Conservation (phyloP, 2,113 vertebrate species). For the Excalfactoria chinensis region DNA sequence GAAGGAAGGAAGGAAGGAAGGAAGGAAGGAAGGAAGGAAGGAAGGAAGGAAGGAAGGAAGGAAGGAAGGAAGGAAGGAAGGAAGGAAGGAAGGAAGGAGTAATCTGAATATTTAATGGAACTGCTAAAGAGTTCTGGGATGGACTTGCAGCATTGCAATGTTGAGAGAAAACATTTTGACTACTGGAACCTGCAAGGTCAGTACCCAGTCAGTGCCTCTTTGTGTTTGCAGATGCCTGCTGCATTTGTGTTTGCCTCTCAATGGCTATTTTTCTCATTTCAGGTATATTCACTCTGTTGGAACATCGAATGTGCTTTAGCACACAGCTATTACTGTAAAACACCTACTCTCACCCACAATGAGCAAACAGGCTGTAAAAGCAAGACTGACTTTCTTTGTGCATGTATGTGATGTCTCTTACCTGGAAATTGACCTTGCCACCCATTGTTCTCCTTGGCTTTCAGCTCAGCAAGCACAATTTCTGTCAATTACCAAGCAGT, state of each 20-base stretch:
- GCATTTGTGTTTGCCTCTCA: neutral
- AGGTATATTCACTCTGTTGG: neutral
- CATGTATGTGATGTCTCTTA: neutral
- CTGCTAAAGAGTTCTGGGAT: neutral
- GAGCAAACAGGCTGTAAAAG: neutral
- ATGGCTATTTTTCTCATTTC: slow-evolving; percentile 31
- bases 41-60: too few relatives aligned
- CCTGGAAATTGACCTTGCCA: neutral
- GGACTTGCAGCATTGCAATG: neutral
- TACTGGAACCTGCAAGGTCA: neutral
- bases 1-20: too few relatives aligned
- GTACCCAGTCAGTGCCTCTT: neutral
- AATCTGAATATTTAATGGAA: neutral
- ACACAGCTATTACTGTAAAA: slow-evolving; percentile 28
- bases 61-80: too few relatives aligned
- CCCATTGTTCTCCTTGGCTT: neutral
- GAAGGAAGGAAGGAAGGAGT: neutral
- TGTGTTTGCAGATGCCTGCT: neutral
- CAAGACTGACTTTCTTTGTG: neutral
- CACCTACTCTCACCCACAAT: neutral
- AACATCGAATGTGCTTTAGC: neutral
- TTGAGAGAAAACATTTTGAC: slow-evolving; percentile 1
- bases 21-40: too few relatives aligned
- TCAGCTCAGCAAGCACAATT: neutral
- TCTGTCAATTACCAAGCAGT: neutral